Conservation (phyloP, 2,888 invertebrate species). For the Dexiosoma caninum region DNA sequence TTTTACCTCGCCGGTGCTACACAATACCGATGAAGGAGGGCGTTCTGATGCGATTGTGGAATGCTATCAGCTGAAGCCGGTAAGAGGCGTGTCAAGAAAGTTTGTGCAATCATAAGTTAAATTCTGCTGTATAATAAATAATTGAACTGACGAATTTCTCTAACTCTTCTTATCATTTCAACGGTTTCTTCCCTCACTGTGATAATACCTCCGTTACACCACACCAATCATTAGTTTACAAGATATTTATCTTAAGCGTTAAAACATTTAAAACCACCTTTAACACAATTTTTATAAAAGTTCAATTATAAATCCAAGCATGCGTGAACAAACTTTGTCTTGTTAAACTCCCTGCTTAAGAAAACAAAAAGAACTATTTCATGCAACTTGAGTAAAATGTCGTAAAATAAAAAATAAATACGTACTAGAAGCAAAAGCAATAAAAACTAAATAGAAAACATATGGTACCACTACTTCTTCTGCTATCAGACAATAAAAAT, state of each 20-base stretch:
- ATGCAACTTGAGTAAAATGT: constrained; percentile 3
- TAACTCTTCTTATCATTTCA: neutral
- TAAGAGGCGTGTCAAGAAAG: no score
- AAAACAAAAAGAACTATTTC: neutral
- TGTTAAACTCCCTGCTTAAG: constrained; percentile 18
- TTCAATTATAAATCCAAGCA: constrained; percentile 71
- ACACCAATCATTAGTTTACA: neutral
- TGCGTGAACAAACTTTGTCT: constrained; percentile 70
- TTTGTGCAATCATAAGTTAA: no score
- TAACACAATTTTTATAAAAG: neutral
- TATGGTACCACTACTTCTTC: neutral
- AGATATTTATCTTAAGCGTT: constrained; percentile 64
- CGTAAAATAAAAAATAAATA: constrained; percentile 27
- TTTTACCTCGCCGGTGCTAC: no score
- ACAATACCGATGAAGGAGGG: no score
- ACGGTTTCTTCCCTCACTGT: neutral
- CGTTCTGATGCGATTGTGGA: no score
- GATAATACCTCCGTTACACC: neutral
- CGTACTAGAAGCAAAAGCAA: neutral
- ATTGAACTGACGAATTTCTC: no score
- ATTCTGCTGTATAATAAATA: no score
- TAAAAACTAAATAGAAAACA: neutral
- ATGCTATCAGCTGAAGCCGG: no score
- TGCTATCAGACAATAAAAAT: constrained; percentile 34
- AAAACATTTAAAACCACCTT: constrained; percentile 55